Evolutionary conservation across 2,888 invertebrate species (phyloP).

Genomic region (Mechanitis messenoides): DNA sequence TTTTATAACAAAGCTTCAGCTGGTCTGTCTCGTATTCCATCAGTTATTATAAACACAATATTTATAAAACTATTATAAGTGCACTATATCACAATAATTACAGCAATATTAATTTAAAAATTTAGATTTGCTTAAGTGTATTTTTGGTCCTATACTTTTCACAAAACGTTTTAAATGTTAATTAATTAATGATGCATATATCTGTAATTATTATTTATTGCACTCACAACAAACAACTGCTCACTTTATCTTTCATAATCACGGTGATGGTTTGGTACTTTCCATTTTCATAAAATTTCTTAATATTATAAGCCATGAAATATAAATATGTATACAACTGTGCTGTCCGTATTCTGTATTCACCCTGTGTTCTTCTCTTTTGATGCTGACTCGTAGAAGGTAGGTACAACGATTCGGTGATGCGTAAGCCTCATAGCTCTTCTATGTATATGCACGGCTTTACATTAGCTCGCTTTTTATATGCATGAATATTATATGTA

Average conservation of each 20-base stretch:
- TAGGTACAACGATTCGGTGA: constrained; percentile 52
- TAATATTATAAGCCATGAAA: constrained; percentile 32
- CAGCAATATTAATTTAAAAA: neutral
- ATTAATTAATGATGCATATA: no score
- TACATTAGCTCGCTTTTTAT: constrained; percentile 23
- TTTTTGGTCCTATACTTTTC: no score
- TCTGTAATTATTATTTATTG: no score
- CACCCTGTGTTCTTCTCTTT: constrained; percentile 34
- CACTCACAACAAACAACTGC: no score
- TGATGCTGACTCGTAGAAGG: constrained; percentile 58
- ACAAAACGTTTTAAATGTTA: no score
- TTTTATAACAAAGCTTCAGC: no score
- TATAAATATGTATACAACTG: constrained; percentile 27
- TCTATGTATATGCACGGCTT: constrained; percentile 41
- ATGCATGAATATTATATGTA: constrained; percentile 8
- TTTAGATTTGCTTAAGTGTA: no score
- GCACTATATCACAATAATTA: no score
- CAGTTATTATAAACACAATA: no score
- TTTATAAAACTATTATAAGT: no score
- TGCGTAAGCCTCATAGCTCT: constrained; percentile 40
- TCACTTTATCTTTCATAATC: constrained; percentile 39
- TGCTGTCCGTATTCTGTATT: constrained; percentile 24
- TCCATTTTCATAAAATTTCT: constrained; percentile 40
- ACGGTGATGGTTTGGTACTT: constrained; percentile 75
- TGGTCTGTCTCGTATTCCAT: no score